These are phyloP conservation scores for Ictidomys tridecemlineatus DNA, from an alignment of 2,113 vertebrate genomes.

Conservation along the genomic window DNA sequence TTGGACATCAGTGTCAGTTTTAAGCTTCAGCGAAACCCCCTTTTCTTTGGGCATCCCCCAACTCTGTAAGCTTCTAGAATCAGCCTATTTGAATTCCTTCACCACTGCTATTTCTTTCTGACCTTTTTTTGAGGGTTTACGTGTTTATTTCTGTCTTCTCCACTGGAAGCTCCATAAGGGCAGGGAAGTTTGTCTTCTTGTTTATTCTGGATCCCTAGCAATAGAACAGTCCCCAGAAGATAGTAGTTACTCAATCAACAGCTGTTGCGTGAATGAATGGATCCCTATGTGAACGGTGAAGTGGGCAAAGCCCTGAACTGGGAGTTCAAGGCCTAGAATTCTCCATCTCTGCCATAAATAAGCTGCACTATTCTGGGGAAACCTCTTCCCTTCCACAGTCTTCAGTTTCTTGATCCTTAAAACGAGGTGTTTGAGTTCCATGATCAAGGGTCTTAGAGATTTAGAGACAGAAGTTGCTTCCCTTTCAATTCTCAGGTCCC, in stretches of 20 bases:
- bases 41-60: neutral
- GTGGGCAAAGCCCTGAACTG: neutral
- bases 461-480: neutral
- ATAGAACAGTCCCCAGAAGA: neutral
- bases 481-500: neutral
- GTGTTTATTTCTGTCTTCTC: neutral
- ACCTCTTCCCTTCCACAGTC: neutral
- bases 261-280: neutral
- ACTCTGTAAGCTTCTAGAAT: neutral
- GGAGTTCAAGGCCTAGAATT: neutral
- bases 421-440: neutral
- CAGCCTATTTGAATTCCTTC: neutral
- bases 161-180: neutral
- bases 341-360: neutral
- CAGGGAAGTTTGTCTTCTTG: neutral
- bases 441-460: neutral
- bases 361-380: neutral
- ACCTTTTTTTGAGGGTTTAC: neutral
- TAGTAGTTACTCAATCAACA: neutral
- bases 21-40: neutral
- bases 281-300: rapidly evolving
- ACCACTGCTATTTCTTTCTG: neutral
- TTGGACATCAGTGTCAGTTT: neutral
- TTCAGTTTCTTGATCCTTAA: neutral
- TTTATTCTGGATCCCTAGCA: neutral